These are phyloP conservation scores for Brachyhypopomus gauderio DNA, from an alignment of 2,113 vertebrate genomes.

Conservation along the genomic window DNA sequence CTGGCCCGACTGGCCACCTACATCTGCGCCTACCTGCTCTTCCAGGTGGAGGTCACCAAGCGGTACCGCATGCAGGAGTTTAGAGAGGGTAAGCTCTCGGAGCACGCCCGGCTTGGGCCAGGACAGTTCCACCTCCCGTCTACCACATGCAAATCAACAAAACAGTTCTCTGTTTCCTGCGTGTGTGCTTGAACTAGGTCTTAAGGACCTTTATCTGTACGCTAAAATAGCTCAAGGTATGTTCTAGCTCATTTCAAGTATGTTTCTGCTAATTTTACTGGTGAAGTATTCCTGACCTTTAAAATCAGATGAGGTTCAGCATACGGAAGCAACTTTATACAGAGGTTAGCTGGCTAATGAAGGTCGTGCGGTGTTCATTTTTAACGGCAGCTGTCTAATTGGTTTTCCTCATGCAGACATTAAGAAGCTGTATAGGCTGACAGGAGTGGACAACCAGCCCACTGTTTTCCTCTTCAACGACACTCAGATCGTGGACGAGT, in stretches of 20 bases:
- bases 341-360: neutral
- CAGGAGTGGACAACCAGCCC: conserved; percentile 82
- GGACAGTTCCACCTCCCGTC: neutral
- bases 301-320: conserved; percentile 5
- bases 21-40: conserved; percentile 83
- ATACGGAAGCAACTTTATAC: neutral
- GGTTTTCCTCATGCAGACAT: conserved; percentile 72
- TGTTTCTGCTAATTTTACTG: neutral
- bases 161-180: neutral
- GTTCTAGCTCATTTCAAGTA: neutral
- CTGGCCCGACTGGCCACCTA: conserved; percentile 81
- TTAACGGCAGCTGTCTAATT: conserved; percentile 23
- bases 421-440: conserved; percentile 82
- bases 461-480: conserved; percentile 87
- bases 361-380: neutral
- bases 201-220: neutral
- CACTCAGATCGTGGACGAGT: conserved; percentile 82
- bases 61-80: conserved; percentile 87
- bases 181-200: neutral
- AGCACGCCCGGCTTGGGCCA: neutral
- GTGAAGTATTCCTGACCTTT: conserved; percentile 27
- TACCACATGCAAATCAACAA: neutral
- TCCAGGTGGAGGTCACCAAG: conserved; percentile 86
- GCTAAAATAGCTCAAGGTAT: neutral
- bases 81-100: conserved; percentile 77